phyloP scores from a whole-genome alignment of 2,797 vertebrate species.

The Arctocebus calabarensis region DNA sequence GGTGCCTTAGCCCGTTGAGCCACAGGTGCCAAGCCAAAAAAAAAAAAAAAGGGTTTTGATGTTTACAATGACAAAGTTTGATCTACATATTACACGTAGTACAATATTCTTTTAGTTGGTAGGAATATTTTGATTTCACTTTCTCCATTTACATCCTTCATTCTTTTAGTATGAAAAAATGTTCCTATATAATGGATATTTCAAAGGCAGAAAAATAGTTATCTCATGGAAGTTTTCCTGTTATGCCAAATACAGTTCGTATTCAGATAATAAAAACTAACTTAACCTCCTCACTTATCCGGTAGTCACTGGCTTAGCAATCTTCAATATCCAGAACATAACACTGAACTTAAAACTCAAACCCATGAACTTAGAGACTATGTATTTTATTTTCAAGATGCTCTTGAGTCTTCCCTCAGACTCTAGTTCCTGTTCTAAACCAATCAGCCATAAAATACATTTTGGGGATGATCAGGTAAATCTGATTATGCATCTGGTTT shows the following conservation, averaged over 20 bases:
- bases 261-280: background rate
- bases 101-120: background rate
- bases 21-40: too few species aligned
- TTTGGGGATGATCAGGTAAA: background rate
- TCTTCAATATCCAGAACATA: background rate
- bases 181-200: background rate
- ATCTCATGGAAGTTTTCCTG: background rate
- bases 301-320: background rate
- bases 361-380: background rate
- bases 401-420: background rate
- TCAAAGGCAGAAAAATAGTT: background rate
- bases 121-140: constrained; percentile 3
- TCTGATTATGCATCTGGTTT: constrained; percentile 22
- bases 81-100: background rate
- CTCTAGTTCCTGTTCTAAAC: constrained; percentile 39
- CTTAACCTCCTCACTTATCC: background rate
- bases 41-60: too few species aligned
- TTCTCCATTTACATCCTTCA: constrained; percentile 24
- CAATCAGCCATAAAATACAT: constrained; percentile 26
- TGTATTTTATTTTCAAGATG: constrained; percentile 22
- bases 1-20: too few species aligned
- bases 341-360: background rate
- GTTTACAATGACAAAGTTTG: background rate
- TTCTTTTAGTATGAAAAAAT: constrained; percentile 32
- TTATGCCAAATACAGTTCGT: background rate